Conservation (phyloP, 2,888 invertebrate species). For the Acanthacorydalis orientalis region DNA sequence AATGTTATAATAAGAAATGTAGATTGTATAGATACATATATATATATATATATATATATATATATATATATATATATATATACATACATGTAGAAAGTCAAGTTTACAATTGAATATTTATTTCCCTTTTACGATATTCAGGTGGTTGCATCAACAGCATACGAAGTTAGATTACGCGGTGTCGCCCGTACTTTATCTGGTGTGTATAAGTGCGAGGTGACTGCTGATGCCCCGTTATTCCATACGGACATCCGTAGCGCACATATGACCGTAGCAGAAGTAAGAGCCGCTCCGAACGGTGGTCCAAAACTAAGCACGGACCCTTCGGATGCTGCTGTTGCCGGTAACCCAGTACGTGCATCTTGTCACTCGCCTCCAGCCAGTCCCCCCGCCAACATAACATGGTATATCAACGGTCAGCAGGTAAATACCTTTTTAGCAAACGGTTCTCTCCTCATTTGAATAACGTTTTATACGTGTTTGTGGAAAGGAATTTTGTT, state of each 20-base stretch:
- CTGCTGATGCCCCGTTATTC: constrained; percentile 42
- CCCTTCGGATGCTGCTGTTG: neutral
- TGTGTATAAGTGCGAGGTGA: constrained; percentile 45
- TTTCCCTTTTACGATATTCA: neutral
- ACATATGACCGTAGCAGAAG: constrained; percentile 38
- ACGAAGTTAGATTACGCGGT: constrained; percentile 2
- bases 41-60: too few relatives aligned
- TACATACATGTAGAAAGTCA: neutral
- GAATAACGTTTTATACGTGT: too few relatives aligned
- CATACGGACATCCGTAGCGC: constrained; percentile 39
- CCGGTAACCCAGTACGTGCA: neutral
- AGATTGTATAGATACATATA: too few relatives aligned
- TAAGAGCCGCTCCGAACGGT: neutral
- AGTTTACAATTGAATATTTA: neutral
- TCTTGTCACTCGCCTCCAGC: neutral
- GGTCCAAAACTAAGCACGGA: neutral
- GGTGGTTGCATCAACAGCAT: constrained; percentile 1
- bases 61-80: too few relatives aligned
- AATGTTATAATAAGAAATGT: too few relatives aligned
- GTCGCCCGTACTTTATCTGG: constrained; percentile 27
- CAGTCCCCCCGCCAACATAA: neutral
- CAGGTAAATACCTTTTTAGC: neutral
- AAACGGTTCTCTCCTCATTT: neutral
- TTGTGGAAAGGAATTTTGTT: too few relatives aligned
- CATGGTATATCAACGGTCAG: constrained; percentile 1